These are phyloP conservation scores for Melieria picta DNA, from an alignment of 2,888 invertebrate species.

Conservation along the genomic window DNA sequence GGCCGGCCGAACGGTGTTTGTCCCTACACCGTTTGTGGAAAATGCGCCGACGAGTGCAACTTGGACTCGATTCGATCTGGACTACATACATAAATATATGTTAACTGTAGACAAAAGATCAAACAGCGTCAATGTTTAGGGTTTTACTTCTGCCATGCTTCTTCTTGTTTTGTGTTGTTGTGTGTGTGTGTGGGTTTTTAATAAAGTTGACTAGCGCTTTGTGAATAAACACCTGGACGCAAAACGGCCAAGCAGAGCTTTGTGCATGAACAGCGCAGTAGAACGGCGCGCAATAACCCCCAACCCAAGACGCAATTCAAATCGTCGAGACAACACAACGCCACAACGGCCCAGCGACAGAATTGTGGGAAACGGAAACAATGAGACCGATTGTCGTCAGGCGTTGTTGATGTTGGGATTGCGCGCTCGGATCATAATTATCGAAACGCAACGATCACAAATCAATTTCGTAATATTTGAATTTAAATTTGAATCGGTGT, in stretches of 20 bases:
- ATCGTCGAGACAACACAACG: neutral
- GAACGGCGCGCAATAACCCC: neutral
- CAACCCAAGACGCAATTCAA: slow-evolving; percentile 1
- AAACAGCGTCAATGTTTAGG: neutral
- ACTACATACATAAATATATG: too few species aligned
- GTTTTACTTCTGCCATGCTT: neutral
- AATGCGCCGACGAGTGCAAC: too few species aligned
- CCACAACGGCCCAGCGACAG: too few species aligned
- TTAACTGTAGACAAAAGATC: slow-evolving; percentile 5
- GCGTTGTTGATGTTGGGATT: slow-evolving; percentile 42
- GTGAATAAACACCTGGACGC: slow-evolving; percentile 6
- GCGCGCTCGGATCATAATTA: neutral
- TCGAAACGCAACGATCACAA: neutral
- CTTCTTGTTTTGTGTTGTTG: too few species aligned
- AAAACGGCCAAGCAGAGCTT: neutral
- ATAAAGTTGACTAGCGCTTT: neutral
- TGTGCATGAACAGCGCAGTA: too few species aligned
- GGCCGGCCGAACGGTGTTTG: too few species aligned
- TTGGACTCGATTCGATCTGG: too few species aligned
- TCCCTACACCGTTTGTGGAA: too few species aligned
- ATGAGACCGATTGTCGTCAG: slow-evolving; percentile 62
- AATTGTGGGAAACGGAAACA: slow-evolving; percentile 48
- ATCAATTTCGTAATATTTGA: slow-evolving; percentile 13
- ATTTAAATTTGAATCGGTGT: neutral
- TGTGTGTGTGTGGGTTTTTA: neutral